Base-by-base conservation (phyloP, 2,797 vertebrate species). In the Hephaestus fuliginosus region DNA sequence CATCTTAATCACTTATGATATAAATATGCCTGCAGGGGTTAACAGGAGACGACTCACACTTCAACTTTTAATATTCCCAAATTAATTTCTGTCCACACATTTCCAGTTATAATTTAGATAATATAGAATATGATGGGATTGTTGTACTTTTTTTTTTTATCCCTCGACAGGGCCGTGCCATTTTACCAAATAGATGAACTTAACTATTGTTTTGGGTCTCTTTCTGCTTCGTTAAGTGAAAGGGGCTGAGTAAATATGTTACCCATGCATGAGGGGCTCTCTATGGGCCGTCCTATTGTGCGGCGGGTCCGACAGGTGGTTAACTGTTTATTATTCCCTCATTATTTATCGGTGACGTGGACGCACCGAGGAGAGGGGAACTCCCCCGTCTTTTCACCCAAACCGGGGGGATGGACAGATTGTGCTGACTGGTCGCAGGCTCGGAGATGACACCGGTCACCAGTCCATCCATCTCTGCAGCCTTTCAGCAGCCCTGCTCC, bases 181-280 rank as follows among this genome's bases (percentile, higher is more conserved):
- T 94, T 97, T 97, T 96, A 97, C 96, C 96, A 97, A 97, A 97
- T 94, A 97, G 97, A 98, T 97, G 97, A 98, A 98, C 96, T 97
- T 96, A 94, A 94, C 95, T 91, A 97, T 98, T 98, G 97, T 99
- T 94, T 97, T 93, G 94, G 88, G 80, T 93, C 96, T 95, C 95
- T 97, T 96, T 97, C 96, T 96, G 96, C 95, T 96, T 97, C 97
- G 96, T 97, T 97, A 97, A 97, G 97, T 98, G 96, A 98, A 97
- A 97, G 88, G 94, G 92, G 96, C 96, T 97, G 97, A 97, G 97
- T 97, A 98, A 98, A 99, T 98, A 98, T 97, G 97, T 98, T 98
- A 96, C 95, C 94, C 97, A 97, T 97, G 97, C 97, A 97, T 97
- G 97, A 97, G 97, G 94, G 95, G 91, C 95, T 96, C 96, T 96